Evolutionary conservation across 2,797 vertebrate genomes (phyloP), one percentile per base, ranked within the genome.

Genomic region (Streptopelia turtur): DNA sequence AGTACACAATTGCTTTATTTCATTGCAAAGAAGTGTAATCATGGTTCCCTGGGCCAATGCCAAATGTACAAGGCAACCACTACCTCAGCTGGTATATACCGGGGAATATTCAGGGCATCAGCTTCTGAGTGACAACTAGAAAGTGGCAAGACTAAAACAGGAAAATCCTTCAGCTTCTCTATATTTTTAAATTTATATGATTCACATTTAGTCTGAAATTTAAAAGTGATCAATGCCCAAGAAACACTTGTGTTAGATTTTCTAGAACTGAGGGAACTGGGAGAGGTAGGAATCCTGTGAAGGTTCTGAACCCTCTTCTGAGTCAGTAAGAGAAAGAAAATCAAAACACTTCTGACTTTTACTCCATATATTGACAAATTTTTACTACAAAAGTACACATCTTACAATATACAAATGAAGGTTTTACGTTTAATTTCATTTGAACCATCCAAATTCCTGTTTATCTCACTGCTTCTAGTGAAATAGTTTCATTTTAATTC

Each of bases 401-500:
- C 27, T 87, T 60, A 75, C 27, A 84, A 56, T 56, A 82, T 16
- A 53, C 8, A 89, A 83, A 79, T 37, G 3, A 75, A 85, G 13
- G 9, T 10, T 90, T 72, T 69, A 23, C n/a, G 30, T 72, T 56
- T 77, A 63, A 88, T 61, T 88, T 90, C 10, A 59, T 56, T 74
- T 76, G 18, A 72, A 37, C 20, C 7, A 6, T 35, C 14, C 60
- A 83, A 78, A 77, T 77, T 95, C 27, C 72, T 47, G 37, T 59
- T 72, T 80, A 55, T 18, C 4, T 85, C 20, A 50, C 55, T 93
- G 43, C 18, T 89, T 57, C 69, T 63, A 78, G 11, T 74, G 55
- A 83, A 93, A 88, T 13, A 70, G 27, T 79, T 95, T 27, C 2
- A 63, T 76, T 93, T 90, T 75, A 64, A 81, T 86, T 90, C 50